Conservation (phyloP, 2,797 vertebrate genomes). For the Aeoliscus strigatus region DNA sequence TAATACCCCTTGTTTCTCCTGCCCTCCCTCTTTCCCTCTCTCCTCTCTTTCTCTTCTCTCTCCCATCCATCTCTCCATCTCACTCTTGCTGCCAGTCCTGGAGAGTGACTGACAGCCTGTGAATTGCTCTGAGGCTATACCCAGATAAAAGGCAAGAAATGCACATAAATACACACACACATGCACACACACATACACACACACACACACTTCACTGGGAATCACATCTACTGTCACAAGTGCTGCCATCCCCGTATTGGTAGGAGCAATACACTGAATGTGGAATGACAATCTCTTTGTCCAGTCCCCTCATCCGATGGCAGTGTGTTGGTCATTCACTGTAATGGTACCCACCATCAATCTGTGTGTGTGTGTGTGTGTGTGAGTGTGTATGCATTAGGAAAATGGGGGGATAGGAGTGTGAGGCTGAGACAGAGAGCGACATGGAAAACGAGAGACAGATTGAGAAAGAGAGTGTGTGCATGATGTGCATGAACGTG, state of each 20-base stretch:
- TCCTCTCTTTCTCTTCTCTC: conserved; percentile 14
- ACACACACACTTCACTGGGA: conserved; percentile 35
- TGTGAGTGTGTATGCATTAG: conserved; percentile 8
- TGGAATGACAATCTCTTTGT: conserved; percentile 65
- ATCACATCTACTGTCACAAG: conserved; percentile 63
- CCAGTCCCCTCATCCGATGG: conserved; percentile 31
- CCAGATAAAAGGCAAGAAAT: conserved; percentile 67
- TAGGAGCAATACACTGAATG: conserved; percentile 54
- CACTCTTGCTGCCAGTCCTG: conserved; percentile 52
- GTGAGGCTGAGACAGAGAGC: conserved; percentile 25
- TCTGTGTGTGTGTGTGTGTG: conserved; percentile 28
- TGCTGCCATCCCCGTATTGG: conserved; percentile 42
- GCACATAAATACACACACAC: conserved; percentile 37
- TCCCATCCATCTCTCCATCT: conserved; percentile 38
- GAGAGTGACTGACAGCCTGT: conserved; percentile 71
- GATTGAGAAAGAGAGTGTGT: conserved; percentile 30
- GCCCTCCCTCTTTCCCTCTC: conserved; percentile 18
- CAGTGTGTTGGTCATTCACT: conserved; percentile 57
- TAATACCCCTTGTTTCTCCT: conserved; percentile 38
- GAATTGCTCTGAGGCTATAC: conserved; percentile 73
- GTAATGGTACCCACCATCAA: conserved; percentile 51
- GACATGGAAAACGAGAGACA: conserved; percentile 29
- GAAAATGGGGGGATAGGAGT: conserved; percentile 15
- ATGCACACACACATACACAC: conserved; percentile 3
- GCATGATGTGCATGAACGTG: conserved; percentile 31